phyloP scores from a whole-genome alignment of 2,888 invertebrate species.

The Podotricha telesiphe region DNA sequence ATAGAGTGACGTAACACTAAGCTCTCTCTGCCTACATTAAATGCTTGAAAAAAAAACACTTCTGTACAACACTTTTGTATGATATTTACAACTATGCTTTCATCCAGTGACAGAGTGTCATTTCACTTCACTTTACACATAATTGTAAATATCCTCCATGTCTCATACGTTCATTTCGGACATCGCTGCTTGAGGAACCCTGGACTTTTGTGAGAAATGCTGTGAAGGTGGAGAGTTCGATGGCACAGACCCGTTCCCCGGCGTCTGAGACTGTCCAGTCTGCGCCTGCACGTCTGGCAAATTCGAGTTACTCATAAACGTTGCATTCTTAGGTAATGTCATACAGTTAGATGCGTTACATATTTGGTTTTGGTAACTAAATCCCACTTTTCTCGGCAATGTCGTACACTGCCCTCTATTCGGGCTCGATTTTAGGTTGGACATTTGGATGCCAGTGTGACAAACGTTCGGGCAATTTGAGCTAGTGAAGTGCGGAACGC shows the following conservation, averaged over 20 bases:
- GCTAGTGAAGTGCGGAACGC: slow-evolving; percentile 77
- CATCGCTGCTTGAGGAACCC: slow-evolving; percentile 92
- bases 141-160: slow-evolving; percentile 83
- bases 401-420: slow-evolving; percentile 78
- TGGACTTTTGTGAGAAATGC: slow-evolving; percentile 78
- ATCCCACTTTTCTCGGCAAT: slow-evolving; percentile 78
- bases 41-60: slow-evolving; percentile 47
- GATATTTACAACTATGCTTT: slow-evolving; percentile 80
- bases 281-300: slow-evolving; percentile 80
- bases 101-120: slow-evolving; percentile 61
- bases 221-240: slow-evolving; percentile 76
- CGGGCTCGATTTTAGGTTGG: slow-evolving; percentile 75
- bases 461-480: slow-evolving; percentile 83
- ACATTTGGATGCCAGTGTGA: slow-evolving; percentile 84
- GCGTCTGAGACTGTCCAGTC: slow-evolving; percentile 71
- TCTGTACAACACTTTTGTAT: slow-evolving; percentile 59
- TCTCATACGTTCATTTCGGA: slow-evolving; percentile 96
- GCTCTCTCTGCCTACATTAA: slow-evolving; percentile 27
- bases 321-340: slow-evolving; percentile 85
- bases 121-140: slow-evolving; percentile 74
- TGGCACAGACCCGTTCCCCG: slow-evolving; percentile 71
- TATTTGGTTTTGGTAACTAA: slow-evolving; percentile 74
- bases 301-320: slow-evolving; percentile 75
- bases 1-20: background rate
- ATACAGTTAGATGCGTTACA: slow-evolving; percentile 81